Percentiles rank a stretch among this genome's conserved stretches.
Conservation (phyloP, 2,113 vertebrate species). For the Dryoscopus gambensis region DNA sequence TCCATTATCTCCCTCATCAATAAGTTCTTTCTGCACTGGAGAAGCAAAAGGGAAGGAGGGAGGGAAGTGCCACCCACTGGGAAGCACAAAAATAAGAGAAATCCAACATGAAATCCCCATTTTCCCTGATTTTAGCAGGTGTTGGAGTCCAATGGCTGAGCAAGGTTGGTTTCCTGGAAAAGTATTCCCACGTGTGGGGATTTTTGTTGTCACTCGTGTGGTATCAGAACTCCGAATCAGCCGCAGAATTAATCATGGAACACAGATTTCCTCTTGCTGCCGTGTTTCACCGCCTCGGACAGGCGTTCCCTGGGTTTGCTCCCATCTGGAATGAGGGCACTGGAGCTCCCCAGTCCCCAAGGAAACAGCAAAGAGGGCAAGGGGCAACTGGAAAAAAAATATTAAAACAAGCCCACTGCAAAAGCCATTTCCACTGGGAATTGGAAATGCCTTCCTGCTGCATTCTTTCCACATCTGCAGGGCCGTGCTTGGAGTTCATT, state of each 20-base stretch:
- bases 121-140: neutral
- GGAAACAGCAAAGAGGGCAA: neutral
- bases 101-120: accelerated
- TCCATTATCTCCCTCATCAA: neutral
- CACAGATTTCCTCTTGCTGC: neutral
- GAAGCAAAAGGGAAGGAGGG: neutral
- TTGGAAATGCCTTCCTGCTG: conserved; percentile 33
- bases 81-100: neutral
- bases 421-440: neutral
- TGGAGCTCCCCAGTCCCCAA: neutral
- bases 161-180: neutral
- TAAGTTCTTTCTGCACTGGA: neutral
- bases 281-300: accelerated
- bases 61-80: neutral
- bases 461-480: conserved; percentile 50
- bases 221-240: neutral
- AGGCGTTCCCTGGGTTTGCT: neutral
- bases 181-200: accelerated
- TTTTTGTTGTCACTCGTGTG: neutral
- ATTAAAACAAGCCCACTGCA: neutral
- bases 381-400: neutral
- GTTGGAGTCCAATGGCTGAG: neutral
- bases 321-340: neutral
- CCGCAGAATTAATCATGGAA: neutral
- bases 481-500: conserved; percentile 21